These are phyloP conservation scores for Agrypnus murinus DNA, from an alignment of 2,888 invertebrate genomes.

Conservation along the genomic window DNA sequence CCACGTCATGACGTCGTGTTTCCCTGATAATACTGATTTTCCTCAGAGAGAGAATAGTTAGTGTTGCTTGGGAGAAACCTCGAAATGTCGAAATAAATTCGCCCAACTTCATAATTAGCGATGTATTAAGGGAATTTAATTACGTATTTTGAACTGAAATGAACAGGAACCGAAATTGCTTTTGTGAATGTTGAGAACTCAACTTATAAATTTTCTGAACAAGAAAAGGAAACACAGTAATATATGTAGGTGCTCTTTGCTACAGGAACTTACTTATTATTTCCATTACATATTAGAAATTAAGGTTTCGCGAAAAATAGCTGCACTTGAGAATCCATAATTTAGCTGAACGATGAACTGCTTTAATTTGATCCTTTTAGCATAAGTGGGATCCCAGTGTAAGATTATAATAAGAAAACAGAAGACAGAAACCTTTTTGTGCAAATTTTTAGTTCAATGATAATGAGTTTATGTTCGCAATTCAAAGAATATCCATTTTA, in stretches of 20 bases:
- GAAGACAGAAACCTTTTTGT: background rate
- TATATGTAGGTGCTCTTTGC: background rate
- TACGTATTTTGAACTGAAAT: conserved; percentile 21
- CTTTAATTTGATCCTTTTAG: background rate
- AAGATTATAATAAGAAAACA: background rate
- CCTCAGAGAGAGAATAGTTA: background rate
- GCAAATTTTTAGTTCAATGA: background rate
- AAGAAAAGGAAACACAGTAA: background rate
- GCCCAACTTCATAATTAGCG: conserved; percentile 21
- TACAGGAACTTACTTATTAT: conserved; percentile 2
- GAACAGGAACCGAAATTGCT: conserved; percentile 6
- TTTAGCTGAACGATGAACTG: conserved; percentile 19
- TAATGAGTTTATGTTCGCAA: background rate
- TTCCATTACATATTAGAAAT: background rate
- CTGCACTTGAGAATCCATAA: background rate
- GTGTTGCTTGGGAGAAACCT: conserved; percentile 1
- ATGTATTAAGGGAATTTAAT: conserved; percentile 22
- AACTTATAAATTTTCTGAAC: background rate
- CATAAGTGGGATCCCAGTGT: background rate
- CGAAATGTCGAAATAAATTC: conserved; percentile 14
- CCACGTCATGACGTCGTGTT: background rate
- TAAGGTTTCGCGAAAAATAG: background rate
- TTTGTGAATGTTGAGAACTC: conserved; percentile 8
- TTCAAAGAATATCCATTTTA: background rate
- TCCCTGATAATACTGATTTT: conserved; percentile 17